Evolutionary conservation across 2,113 vertebrate genomes (phyloP), one percentile per base, ranked within the genome.

Genomic region (Heteronetta atricapilla): DNA sequence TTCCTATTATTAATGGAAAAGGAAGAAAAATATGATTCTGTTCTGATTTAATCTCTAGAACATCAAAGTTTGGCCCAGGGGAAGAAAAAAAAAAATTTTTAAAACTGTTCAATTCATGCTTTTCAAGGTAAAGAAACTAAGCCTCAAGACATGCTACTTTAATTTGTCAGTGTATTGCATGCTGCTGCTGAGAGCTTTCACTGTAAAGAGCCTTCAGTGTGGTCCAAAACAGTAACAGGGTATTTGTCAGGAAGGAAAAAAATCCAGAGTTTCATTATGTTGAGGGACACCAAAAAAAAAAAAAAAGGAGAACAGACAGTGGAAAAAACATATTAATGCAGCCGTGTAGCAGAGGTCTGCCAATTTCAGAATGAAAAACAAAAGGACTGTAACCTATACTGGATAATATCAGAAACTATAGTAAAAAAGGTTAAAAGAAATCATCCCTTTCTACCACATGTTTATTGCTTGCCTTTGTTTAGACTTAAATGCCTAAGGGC

Each of bases 381-480:
- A 89, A 84, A 93, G 33, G 50, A 70, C 76, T 88, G 33, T 58
- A 83, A 91, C 67, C 74, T 93, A 80, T 62, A 62, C 77, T 89
- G 85, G 81, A 75, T 72, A 82, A 59, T 73, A 91, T 88, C 68
- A 93, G 62, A 79, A 21, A 31, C 52, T 73, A 80, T 40, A 89
- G 70, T 88, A 90, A 94, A 88, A 88, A 93, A 86, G n/a, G 78
- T 82, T 94, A 60, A 87, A 81, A 88, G 64, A 89, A 93, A 94
- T 70, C 20, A 85, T 69, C 50, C 48, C 16, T 58, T 93, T 80
- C 66, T 73, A 76, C 83, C 69, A 79, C 72, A 53, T 73, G 36
- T 86, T 91, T 89, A 84, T 74, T 63, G 72, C 48, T 29, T 86
- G 70, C 50, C 75, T 91, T 88, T 94, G 80, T 90, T 86, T 42